These are phyloP conservation scores for Cotesia vestalis DNA, from an alignment of 1,140 invertebrate species.

Conservation along the genomic window DNA sequence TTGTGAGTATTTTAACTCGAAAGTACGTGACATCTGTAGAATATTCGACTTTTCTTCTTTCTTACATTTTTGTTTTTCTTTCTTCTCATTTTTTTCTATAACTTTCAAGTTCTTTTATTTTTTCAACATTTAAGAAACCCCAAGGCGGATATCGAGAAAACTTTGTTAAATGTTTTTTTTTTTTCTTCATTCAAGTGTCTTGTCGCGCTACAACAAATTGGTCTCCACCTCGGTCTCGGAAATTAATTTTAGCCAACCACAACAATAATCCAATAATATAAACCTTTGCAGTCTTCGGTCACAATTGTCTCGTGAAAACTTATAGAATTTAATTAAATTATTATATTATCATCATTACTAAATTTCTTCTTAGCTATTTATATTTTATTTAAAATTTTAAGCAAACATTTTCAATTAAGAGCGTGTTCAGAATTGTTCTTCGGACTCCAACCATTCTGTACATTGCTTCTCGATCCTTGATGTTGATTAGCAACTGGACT, in stretches of 20 bases:
- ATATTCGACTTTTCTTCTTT: slow-evolving; percentile 7
- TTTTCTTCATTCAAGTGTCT: slow-evolving; percentile 1
- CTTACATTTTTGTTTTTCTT: background rate
- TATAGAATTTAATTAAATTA: no score
- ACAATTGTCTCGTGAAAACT: no score
- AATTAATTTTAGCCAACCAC: slow-evolving; percentile 7
- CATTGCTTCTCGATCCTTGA: slow-evolving; percentile 42
- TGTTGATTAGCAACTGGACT: slow-evolving; percentile 55
- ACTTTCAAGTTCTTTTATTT: background rate
- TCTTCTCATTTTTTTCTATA: background rate
- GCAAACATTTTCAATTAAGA: slow-evolving; percentile 36
- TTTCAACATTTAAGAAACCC: background rate
- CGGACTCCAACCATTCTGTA: slow-evolving; percentile 51
- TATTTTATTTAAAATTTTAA: background rate
- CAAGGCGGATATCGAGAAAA: slow-evolving; percentile 12
- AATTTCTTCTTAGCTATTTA: background rate
- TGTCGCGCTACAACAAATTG: background rate
- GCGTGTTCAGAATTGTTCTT: slow-evolving; percentile 44
- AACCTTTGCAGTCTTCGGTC: background rate
- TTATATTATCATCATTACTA: background rate
- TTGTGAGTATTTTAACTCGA: background rate
- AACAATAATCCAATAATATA: background rate
- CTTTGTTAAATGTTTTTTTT: background rate
- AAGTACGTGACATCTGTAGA: slow-evolving; percentile 19
- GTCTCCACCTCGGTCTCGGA: background rate